These are phyloP conservation scores for Amblyopsis rosae DNA, from an alignment of 2,113 vertebrate species.

Conservation along the genomic window DNA sequence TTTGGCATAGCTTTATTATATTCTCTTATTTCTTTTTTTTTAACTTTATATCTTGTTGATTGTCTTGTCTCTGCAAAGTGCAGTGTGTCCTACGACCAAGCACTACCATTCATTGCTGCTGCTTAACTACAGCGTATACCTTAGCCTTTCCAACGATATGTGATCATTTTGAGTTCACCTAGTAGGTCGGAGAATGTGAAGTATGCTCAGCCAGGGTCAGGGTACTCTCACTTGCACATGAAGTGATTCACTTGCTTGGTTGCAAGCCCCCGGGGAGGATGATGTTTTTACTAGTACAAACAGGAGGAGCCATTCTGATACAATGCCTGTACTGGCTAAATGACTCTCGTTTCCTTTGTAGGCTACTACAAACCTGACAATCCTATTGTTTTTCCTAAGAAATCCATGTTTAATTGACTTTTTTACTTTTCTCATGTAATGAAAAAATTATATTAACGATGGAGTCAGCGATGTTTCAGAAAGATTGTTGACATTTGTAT, in stretches of 20 bases:
- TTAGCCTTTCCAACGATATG: no score
- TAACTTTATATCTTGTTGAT: no score
- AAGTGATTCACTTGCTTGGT: slow-evolving; percentile 44
- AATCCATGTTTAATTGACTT: background rate
- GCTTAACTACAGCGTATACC: no score
- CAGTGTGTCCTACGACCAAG: no score
- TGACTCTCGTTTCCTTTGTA: slow-evolving; percentile 7
- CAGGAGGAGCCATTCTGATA: slow-evolving; percentile 32
- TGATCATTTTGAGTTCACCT: background rate
- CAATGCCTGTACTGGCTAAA: slow-evolving; percentile 33
- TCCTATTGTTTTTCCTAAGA: slow-evolving; percentile 16
- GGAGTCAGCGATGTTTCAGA: no score
- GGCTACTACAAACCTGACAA: slow-evolving; percentile 24
- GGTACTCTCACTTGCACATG: slow-evolving; percentile 30
- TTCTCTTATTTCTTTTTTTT: no score
- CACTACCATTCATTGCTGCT: no score
- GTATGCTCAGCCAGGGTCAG: slow-evolving; percentile 30
- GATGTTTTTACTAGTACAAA: slow-evolving; percentile 41
- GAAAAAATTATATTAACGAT: no score
- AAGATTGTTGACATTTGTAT: no score
- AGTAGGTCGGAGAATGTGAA: slow-evolving; percentile 6
- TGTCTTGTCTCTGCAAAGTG: no score
- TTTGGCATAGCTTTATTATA: no score
- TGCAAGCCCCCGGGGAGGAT: slow-evolving; percentile 45
- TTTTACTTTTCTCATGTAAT: no score